Base-by-base conservation (phyloP, 1,140 invertebrate species). In the Brachionus calyciflorus region DNA sequence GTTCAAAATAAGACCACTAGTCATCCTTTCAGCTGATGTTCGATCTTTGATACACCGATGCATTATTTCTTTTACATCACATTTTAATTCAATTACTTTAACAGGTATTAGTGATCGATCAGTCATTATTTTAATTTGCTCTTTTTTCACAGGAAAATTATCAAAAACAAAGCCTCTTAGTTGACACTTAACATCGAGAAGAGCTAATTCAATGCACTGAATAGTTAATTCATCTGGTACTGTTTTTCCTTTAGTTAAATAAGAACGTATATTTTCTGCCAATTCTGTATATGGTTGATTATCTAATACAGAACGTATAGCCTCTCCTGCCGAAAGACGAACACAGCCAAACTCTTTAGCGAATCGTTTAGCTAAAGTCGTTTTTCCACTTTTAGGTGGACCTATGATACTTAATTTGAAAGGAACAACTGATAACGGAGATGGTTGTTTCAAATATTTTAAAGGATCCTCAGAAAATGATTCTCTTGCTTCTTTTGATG, bases 301-400 rank as follows among this genome's bases (percentile, higher is more conserved):
- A 5, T 78, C 44, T 51, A 86, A 69, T 0, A 85, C 78, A 44
- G 49, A 76, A 44, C 84, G 78, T 79, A 85, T 81, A 0, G 83
- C 84, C 60, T 84, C 84, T 21, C 85, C 84, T 19, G 83, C 80
- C 6, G 84, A 85, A 49, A 86, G 48, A 21, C 83, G 69, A 28
- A 82, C 69, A 33, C 84, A 78, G 4, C 84, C 85, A 78, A 82
- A 84, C 10, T 84, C 81, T 51, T 84, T 80, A 6, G 79, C 83
- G 81, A 86, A 83, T 48, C 83, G 79, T 28, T 82, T 82, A 24
- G 83, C 83, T 80, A 86, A 79, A 63, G 84, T 80, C 3, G 84
- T 85, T 82, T 85, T 86, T 21, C 85, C 84, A 48, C 81, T 82
- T 73, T 85, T 86, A 19, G 85, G 85, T 63, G 84, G 84, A n/a